Evolutionary conservation across 37 sponge, comb jelly and placozoan species (phyloP).

Genomic region (Agelas oroides): DNA sequence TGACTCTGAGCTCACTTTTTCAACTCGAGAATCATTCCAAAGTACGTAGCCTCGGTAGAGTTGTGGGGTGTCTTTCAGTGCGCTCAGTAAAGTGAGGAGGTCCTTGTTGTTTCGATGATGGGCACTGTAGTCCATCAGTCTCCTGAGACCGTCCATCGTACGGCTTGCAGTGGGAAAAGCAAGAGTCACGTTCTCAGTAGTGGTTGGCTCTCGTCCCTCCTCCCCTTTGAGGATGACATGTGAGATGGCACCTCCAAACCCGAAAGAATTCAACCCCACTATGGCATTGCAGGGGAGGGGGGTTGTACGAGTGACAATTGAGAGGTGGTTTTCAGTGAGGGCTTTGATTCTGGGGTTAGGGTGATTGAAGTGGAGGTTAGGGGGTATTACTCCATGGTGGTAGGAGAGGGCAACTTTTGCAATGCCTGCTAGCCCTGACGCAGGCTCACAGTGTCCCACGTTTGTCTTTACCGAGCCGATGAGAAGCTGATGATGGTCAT

Average conservation of each 20-base stretch:
- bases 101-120: background rate
- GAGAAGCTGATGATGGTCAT: background rate
- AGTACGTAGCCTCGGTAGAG: conserved; percentile 5
- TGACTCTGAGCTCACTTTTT: background rate
- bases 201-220: background rate
- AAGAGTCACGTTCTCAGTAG: background rate
- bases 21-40: background rate
- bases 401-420: conserved; percentile 50
- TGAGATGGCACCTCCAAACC: conserved; percentile 43
- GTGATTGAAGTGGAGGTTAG: background rate
- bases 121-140: background rate
- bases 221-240: conserved; percentile 26
- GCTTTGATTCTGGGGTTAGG: conserved; percentile 30
- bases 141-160: background rate
- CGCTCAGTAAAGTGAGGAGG: background rate
- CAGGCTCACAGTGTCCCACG: conserved; percentile 71
- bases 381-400: conserved; percentile 30
- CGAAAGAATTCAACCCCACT: conserved; percentile 30
- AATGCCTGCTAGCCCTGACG: conserved; percentile 65
- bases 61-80: background rate
- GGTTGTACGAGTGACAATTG: background rate
- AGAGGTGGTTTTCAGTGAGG: background rate
- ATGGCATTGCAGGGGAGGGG: conserved; percentile 3
- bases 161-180: background rate
- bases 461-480: conserved; percentile 75